A percentile compares a stretch with the other conserved stretches of the same genome.
phyloP scores from a whole-genome alignment of 1,140 invertebrate species.

The Arctopsyche grandis region DNA sequence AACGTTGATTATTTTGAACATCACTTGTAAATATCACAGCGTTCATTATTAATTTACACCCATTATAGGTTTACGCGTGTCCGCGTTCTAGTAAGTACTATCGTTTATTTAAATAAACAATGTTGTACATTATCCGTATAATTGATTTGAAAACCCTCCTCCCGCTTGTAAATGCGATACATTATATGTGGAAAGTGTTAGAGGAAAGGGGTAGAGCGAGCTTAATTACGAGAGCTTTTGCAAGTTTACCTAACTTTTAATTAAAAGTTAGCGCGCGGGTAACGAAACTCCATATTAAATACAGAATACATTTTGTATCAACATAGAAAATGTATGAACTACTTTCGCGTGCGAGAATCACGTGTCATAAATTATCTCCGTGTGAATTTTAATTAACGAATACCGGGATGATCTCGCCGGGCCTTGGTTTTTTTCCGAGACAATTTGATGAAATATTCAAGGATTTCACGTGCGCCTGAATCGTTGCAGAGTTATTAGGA shows the following conservation, averaged over 20 bases:
- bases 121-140: not conserved
- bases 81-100: not conserved
- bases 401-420: not conserved
- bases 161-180: constrained; percentile 23
- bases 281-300: constrained; percentile 17
- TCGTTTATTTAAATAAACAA: constrained; percentile 1
- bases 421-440: no score
- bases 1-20: not conserved
- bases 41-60: not conserved
- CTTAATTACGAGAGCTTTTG: constrained; percentile 26
- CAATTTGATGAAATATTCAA: no score
- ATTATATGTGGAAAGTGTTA: not conserved
- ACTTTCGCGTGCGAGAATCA: not conserved
- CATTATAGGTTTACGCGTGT: not conserved
- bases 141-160: not conserved
- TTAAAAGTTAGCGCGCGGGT: constrained; percentile 24
- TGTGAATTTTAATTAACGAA: constrained; percentile 14
- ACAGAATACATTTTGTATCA: constrained; percentile 9
- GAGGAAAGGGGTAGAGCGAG: not conserved
- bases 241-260: constrained; percentile 31
- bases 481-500: no score
- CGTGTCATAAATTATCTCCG: constrained; percentile 12
- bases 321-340: constrained; percentile 28
- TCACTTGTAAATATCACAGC: not conserved
- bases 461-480: no score